A percentile compares a stretch with the other conserved stretches of the same genome.
Conservation (phyloP, 2,797 vertebrate species). For the Naso thynnoides region DNA sequence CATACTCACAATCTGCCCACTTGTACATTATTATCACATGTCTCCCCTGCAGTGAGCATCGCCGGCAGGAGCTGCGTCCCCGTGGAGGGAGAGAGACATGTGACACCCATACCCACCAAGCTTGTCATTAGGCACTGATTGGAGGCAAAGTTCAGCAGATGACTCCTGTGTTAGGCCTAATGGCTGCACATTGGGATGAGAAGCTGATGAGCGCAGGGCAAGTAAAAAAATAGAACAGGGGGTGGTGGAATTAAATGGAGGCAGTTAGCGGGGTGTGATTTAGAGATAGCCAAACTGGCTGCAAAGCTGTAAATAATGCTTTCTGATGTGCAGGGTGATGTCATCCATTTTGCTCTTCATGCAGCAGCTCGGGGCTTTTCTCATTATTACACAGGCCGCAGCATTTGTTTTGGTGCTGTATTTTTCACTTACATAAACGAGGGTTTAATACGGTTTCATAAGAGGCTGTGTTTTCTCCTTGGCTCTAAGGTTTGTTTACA, state of each 20-base stretch:
- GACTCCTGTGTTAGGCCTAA: constrained; percentile 49
- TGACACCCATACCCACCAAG: constrained; percentile 51
- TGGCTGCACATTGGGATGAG: constrained; percentile 53
- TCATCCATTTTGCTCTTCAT: constrained; percentile 5
- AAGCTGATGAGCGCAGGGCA: constrained; percentile 36
- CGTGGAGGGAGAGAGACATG: constrained; percentile 48
- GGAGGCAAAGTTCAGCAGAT: constrained; percentile 73
- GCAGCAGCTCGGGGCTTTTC: constrained; percentile 6
- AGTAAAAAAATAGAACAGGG: constrained; percentile 34
- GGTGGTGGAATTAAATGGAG: constrained; percentile 58
- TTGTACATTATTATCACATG: constrained; percentile 67
- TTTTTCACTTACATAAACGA: constrained; percentile 6
- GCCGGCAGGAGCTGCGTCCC: constrained; percentile 36
- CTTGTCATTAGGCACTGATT: constrained; percentile 72
- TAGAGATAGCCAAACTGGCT: constrained; percentile 37
- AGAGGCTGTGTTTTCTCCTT: neutral
- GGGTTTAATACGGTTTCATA: constrained; percentile 10
- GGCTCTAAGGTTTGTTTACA: constrained; percentile 16
- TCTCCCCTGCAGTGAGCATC: constrained; percentile 45
- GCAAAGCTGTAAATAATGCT: constrained; percentile 42
- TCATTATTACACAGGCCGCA: constrained; percentile 5
- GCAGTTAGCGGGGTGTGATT: constrained; percentile 44
- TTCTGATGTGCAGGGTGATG: constrained; percentile 23
- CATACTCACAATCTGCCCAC: constrained; percentile 55
- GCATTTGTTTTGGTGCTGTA: neutral